Conservation (phyloP, 2,888 invertebrate species). For the Holacanthella duospinosa region DNA sequence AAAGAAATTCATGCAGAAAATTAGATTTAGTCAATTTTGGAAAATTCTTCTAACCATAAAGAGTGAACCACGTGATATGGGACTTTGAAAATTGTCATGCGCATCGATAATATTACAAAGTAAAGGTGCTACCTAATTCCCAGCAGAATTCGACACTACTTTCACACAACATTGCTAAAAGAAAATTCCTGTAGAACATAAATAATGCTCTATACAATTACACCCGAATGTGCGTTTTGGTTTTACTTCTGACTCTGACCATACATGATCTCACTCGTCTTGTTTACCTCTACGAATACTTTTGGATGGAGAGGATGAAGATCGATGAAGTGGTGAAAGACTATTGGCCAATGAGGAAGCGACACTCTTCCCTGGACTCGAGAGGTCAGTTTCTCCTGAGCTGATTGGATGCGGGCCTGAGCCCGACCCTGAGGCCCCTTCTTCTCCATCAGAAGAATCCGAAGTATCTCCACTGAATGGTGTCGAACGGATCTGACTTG, state of each 20-base stretch:
- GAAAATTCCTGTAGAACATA: too few relatives aligned
- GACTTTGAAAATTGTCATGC: too few relatives aligned
- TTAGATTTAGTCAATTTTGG: too few relatives aligned
- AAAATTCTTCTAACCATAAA: too few relatives aligned
- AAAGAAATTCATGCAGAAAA: too few relatives aligned
- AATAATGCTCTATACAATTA: too few relatives aligned
- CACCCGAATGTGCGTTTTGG: too few relatives aligned
- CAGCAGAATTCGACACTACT: too few relatives aligned
- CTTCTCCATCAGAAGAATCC: slow-evolving; percentile 81
- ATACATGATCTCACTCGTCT: neutral
- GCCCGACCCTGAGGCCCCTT: slow-evolving; percentile 48
- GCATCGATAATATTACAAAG: too few relatives aligned
- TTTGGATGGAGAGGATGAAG: slow-evolving; percentile 38
- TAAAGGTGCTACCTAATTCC: too few relatives aligned
- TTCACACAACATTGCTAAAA: too few relatives aligned
- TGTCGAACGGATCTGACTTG: slow-evolving; percentile 90
- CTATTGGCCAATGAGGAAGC: slow-evolving; percentile 38
- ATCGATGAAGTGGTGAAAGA: slow-evolving; percentile 38
- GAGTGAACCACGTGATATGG: too few relatives aligned
- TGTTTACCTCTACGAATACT: slow-evolving; percentile 38
- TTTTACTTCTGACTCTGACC: neutral
- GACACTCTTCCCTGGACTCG: slow-evolving; percentile 43
- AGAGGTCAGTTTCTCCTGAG: slow-evolving; percentile 45
- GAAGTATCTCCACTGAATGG: slow-evolving; percentile 91
- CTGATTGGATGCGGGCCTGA: slow-evolving; percentile 41